These are phyloP conservation scores for Flexamia atlantica DNA, from an alignment of 2,888 invertebrate genomes.

Conservation along the genomic window DNA sequence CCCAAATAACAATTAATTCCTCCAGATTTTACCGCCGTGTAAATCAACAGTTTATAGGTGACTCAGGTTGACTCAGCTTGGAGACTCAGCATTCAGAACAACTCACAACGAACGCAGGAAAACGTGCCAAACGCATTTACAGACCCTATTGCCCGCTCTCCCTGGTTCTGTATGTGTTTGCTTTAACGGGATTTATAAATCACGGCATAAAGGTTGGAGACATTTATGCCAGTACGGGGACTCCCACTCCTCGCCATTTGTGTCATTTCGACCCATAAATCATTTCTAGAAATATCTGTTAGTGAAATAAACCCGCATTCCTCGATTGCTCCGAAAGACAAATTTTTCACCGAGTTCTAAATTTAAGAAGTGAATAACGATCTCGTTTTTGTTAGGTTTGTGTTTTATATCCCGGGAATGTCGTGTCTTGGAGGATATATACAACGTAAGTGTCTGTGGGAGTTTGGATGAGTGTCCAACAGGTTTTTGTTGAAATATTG, in stretches of 20 bases:
- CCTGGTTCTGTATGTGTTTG: background rate
- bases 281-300: background rate
- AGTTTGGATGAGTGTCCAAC: no score
- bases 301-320: constrained; percentile 15
- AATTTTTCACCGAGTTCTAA: constrained; percentile 10
- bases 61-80: background rate
- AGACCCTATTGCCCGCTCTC: background rate
- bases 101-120: background rate
- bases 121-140: constrained; percentile 13
- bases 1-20: no score
- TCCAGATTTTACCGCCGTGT: background rate
- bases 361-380: background rate
- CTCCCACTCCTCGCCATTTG: background rate
- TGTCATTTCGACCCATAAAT: constrained; percentile 1
- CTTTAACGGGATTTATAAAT: constrained; percentile 5
- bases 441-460: no score
- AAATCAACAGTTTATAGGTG: background rate
- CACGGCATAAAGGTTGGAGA: constrained; percentile 15
- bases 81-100: background rate
- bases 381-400: background rate
- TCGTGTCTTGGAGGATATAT: background rate
- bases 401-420: background rate
- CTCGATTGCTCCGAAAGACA: background rate
- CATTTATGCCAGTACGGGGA: constrained; percentile 2
- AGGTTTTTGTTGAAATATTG: no score